These are phyloP conservation scores for Labeo catla DNA, from an alignment of 2,113 vertebrate species.

Conservation along the genomic window DNA sequence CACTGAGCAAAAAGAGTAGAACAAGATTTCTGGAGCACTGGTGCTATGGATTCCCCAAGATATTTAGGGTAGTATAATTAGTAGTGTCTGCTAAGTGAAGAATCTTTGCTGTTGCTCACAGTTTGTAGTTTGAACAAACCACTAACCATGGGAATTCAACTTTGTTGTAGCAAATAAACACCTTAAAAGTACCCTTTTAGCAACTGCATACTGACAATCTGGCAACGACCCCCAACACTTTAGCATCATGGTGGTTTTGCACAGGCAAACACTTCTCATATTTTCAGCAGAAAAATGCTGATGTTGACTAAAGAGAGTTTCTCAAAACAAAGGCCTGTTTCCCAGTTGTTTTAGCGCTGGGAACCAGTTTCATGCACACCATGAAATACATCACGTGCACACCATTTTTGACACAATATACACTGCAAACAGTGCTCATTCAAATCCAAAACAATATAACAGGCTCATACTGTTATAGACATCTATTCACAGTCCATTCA, in stretches of 20 bases:
- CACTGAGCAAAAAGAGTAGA: neutral
- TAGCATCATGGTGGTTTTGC: neutral
- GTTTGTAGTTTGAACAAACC: neutral
- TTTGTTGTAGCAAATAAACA: neutral
- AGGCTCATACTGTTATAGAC: neutral
- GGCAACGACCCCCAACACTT: neutral
- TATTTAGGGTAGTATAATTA: neutral
- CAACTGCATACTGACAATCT: neutral
- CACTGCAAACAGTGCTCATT: slow-evolving; percentile 15
- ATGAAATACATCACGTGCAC: neutral
- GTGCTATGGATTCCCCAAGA: neutral
- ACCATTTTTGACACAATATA: neutral
- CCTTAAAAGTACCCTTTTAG: neutral
- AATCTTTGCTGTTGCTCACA: neutral
- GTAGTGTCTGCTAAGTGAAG: neutral
- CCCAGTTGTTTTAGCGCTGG: neutral
- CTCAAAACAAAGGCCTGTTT: neutral
- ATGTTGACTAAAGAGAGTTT: neutral
- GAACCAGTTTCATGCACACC: neutral
- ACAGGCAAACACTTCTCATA: neutral
- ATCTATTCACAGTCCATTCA: slow-evolving; percentile 25
- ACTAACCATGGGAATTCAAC: neutral
- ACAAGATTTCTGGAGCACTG: neutral
- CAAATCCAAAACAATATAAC: slow-evolving; percentile 20
- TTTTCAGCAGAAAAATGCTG: neutral